Base-by-base conservation (phyloP, 2,888 invertebrate species). In the Arge pagana region DNA sequence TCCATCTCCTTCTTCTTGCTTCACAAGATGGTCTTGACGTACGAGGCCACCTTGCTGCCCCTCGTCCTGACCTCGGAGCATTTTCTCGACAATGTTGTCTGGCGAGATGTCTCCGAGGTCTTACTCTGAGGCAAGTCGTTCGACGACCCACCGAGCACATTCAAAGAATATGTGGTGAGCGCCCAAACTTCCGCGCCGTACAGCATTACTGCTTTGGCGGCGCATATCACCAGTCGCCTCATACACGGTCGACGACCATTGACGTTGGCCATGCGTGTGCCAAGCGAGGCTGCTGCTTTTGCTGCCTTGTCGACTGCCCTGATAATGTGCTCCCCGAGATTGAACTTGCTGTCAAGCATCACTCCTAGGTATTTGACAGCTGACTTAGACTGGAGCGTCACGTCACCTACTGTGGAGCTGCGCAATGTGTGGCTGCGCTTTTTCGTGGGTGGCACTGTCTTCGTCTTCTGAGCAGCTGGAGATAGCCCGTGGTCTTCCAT, bases 391-490 rank as follows among this genome's bases (percentile, higher is more conserved):
- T n/a, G n/a, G n/a, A n/a, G n/a, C n/a, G n/a, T n/a, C n/a, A n/a
- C n/a, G n/a, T n/a, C n/a, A n/a, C n/a, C n/a, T n/a, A n/a, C n/a
- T n/a, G n/a, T n/a, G n/a, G n/a, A n/a, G n/a, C n/a, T n/a, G n/a
- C n/a, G n/a, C n/a, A n/a, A n/a, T n/a, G n/a, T n/a, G n/a, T n/a
- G n/a, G n/a, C n/a, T n/a, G 36, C n/a, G 37, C 24, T 18, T 49
- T 18, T 10, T 39, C 15, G 54, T 57, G 7, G 57, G 30, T 15
- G 56, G 43, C 11, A 57, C 43, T 18, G 53, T 45, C 48, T 60
- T 57, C 18, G 55, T 54, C 37, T 57, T 61, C 3, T 50, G 35
- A 3, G 48, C 30, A 10, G 60, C 57, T 28, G 56, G 33, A 28
- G 52, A 31, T 7, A 58, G 48, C 3, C 56, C 54, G 15, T 48